Base-by-base conservation (phyloP, 2,113 vertebrate genomes). In the Oostethus manadensis region DNA sequence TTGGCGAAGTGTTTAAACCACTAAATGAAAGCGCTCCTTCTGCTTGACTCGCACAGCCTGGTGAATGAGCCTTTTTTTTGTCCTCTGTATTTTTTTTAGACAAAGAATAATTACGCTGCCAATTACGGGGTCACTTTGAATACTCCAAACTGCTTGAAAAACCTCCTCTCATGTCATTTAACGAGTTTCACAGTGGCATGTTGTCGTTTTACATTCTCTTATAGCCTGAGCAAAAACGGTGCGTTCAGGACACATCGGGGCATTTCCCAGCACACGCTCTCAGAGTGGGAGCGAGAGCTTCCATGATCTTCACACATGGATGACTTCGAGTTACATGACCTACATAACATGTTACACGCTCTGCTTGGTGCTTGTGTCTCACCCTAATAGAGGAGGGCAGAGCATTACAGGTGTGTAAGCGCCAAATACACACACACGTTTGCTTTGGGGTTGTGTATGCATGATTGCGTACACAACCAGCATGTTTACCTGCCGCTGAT, bases 241-340 rank as follows among this genome's bases (percentile, higher is more conserved):
- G 20, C 45, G 21, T 26, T 62, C 57, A 62, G 44, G 48, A 69
- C 46, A 73, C 56, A 43, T 69, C 51, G 8, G 23, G 64, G 62
- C 62, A 62, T 76, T 69, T 51, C 70, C 51, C 66, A 59, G 65
- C 66, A 76, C 56, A 80, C 70, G 59, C 65, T 70, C 67, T 68
- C n/a, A 65, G 61, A 60, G 64, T 50, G 77, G 57, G 55, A 61
- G 64, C 38, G 38, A 29, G 68, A 80, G 84, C 78, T 70, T 66
- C 81, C 67, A 71, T 89, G 87, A 88, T 89, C 86, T 88, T 88
- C 84, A 89, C 83, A 86, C 89, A 86, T 83, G 84, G 68, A 86
- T 90, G 88, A 83, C 62, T 86, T 77, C 64, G 54, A 86, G 84
- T 89, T 89, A 83, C 87, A 88, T 89, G 88, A 89, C 88, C 87